Evolutionary conservation across 2,113 vertebrate species (phyloP), one percentile per base, ranked within the genome.

Genomic region (Himantopus leucocephalus): DNA sequence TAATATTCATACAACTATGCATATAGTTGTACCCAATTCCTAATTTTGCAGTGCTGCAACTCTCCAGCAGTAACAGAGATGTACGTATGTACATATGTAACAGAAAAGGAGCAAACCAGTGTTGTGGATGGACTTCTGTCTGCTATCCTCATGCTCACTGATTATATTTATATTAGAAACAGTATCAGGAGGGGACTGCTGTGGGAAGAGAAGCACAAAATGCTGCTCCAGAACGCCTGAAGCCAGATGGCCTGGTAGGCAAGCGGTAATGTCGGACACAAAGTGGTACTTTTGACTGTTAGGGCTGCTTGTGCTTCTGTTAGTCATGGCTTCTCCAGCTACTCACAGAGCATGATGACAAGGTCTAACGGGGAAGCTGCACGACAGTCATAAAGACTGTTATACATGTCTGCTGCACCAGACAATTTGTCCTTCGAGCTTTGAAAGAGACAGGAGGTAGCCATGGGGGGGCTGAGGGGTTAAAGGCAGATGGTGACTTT

Each of bases 401-500:
- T 59, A 48, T 2, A 55, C 5, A 5, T 12, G 15, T 50, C 50
- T 91, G 53, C 56, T 76, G 63, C 59, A 72, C 32, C 71, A 84
- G 47, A 59, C 53, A 74, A 70, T 48, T 73, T 41, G 81, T 73
- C 89, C 73, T 88, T 53, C 0, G 0, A 85, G 59, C 55, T 70
- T 27, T 60, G 56, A 76, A 60, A 82, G 70, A 71, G 90, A 78
- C 72, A 85, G 23, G 63, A 90, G 60, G 81, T 76, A 88, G 79
- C 62, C 30, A 15, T 5, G 26, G 60, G 43, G 43, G 53, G 16
- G 2, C 39, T 70, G 39, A 77, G 22, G 73, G 34, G 53, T 90
- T 93, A 90, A 95, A 96, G 82, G 96, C 92, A 90, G 95, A 48
- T 6, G 48, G 96, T 91, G 82, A 90, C 85, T 97, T 85, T 93